A percentile compares a stretch with the other conserved stretches of the same genome.
phyloP scores from a whole-genome alignment of 2,113 vertebrate genomes.

The Heliornis fulica region DNA sequence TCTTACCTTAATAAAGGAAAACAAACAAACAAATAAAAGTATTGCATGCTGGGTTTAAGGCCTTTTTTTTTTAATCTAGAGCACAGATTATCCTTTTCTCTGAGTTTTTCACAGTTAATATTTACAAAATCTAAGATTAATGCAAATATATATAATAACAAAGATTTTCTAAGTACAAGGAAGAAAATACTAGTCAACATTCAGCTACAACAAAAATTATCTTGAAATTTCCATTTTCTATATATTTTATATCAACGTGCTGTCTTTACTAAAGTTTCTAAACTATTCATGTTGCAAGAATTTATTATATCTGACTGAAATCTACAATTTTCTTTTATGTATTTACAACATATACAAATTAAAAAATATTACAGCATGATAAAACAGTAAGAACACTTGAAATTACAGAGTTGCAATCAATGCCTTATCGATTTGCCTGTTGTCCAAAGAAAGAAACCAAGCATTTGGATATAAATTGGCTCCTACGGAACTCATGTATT shows the following conservation, averaged over 20 bases:
- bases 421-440: not conserved
- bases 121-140: not conserved
- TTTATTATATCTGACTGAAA: not conserved
- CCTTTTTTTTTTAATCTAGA: no score
- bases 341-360: not conserved
- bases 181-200: not conserved
- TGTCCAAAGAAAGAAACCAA: not conserved
- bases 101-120: not conserved
- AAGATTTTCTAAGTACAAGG: not conserved
- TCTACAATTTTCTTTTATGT: not conserved
- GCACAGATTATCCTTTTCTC: not conserved
- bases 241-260: not conserved
- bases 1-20: not conserved
- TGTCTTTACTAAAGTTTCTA: not conserved
- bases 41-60: not conserved
- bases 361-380: not conserved
- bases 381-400: not conserved
- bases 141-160: not conserved
- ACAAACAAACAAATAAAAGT: not conserved
- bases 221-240: not conserved
- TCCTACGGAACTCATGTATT: not conserved
- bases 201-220: accelerated
- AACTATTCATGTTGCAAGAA: not conserved
- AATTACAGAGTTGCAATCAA: not conserved
- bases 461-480: not conserved